phyloP scores from a whole-genome alignment of 2,113 vertebrate genomes.

The Scopus umbretta region DNA sequence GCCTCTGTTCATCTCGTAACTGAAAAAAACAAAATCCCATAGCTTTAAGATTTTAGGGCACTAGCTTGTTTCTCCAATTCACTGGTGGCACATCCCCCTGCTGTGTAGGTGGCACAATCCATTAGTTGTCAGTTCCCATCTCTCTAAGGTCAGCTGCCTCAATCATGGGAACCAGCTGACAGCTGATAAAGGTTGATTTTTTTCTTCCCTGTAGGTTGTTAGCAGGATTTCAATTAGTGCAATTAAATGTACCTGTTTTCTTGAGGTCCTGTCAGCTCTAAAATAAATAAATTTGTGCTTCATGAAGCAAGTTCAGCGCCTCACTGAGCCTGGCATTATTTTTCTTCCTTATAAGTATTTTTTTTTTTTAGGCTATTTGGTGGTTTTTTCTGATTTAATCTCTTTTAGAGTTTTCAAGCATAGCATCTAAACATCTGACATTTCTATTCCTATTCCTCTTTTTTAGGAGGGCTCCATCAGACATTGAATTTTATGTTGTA shows the following conservation, averaged over 20 bases:
- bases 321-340: background rate
- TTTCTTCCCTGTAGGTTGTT: background rate
- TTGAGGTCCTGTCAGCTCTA: background rate
- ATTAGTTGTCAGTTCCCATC: constrained; percentile 39
- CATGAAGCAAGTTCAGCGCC: background rate
- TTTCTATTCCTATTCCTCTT: background rate
- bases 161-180: background rate
- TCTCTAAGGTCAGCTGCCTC: constrained; percentile 32
- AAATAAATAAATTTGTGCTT: background rate
- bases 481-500: background rate
- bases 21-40: background rate
- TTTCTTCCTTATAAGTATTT: background rate
- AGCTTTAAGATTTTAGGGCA: constrained; percentile 4
- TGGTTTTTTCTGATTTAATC: background rate
- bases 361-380: background rate
- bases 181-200: constrained; percentile 14
- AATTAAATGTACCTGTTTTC: constrained; percentile 27
- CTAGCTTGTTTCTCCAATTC: background rate
- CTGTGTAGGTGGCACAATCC: constrained; percentile 16
- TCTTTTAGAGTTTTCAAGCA: background rate
- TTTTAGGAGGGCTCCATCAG: background rate
- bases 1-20: background rate
- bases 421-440: background rate
- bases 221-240: constrained; percentile 12
- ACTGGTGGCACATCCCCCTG: background rate